Evolutionary conservation across 2,113 vertebrate genomes (phyloP), one percentile per base, ranked within the genome.

Genomic region (Lasiurus cinereus): DNA sequence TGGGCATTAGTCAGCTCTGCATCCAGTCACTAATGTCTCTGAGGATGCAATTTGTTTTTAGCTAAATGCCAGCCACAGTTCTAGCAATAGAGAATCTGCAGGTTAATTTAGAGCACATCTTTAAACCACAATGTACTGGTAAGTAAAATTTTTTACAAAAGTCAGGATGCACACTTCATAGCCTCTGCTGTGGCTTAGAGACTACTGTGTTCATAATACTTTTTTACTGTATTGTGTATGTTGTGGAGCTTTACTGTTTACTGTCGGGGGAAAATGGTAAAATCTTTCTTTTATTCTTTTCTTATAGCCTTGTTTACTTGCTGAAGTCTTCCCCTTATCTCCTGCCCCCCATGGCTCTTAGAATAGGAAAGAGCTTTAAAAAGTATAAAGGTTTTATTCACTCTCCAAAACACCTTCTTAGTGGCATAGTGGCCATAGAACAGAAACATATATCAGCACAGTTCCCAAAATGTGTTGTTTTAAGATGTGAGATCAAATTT

Each of bases 41-140:
- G 50, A 69, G 46, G 93, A 54, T 66, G 84, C 79, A 92, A 46
- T 36, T 93, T 88, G 6, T 97, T 87, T 56, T 93, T 90, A 96
- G 21, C 52, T 94, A 90, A 88, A 84, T 88, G 77, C 46, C 74
- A 85, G 39, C 46, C 36, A 66, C 21, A 6, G 19, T 83, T 92
- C 85, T 56, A 93, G 52, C 90, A 93, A 54, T 46, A 64, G 43
- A 93, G 29, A 87, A 48, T 88, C 66, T 56, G 31, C 22, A 93
- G 54, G 48, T 94, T 90, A 46, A 69, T 80, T 90, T 54, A 94
- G 59, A 80, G 27, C 5, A 94, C 69, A 83, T 72, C 12, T 92
- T 92, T 77, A 91, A 90, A 46, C 62, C 6, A 52, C 66, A 80
- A 1, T 33, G 6, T 31, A 56, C 54, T 56, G 54, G 54, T 56